Base-by-base conservation (phyloP, 2,888 invertebrate species). In the Isotomurus palustris region DNA sequence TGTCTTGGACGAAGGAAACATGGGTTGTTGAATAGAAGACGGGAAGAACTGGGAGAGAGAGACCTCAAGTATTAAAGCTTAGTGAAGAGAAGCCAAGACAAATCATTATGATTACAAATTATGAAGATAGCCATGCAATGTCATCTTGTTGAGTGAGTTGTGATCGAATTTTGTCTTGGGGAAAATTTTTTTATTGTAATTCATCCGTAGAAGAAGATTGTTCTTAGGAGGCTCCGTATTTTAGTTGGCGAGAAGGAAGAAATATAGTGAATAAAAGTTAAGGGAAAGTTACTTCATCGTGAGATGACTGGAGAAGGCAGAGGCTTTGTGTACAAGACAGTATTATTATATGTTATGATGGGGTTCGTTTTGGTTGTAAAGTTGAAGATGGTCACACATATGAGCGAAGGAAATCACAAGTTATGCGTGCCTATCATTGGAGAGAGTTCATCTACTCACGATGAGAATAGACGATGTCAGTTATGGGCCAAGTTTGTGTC, bases 381-480 rank as follows among this genome's bases (percentile, higher is more conserved):
- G 14, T 32, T 32, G 8, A 10, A 32, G 8, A 32, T 32, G 32
- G 32, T 14, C 32, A 10, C 14, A 10, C 14, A 8, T n/a, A 40
- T 27, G 47, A 22, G 14, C 41, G 40, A 47, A 59, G 59, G 60
- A 68, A 70, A 68, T 70, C 68, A 68, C 62, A 62, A 70, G 66
- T 70, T 68, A 70, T 66, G 66, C 64, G 60, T 67, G 65, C 68
- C 66, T 62, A 68, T 70, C 68, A 67, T 67, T 64, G 60, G 52
- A 58, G n/a, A n/a, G 62, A 60, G 60, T 65, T 65, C 65, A 65
- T 65, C 62, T 58, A 43, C 19, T 56, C 47, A 59, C 58, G 65
- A 70, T 70, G 70, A 70, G 70, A 70, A 70, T 64, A 60, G 66
- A 70, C 65, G 69, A 68, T 67, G 70, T 62, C 70, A 66, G 62